A percentile compares a stretch with the other conserved stretches of the same genome.
phyloP scores from a whole-genome alignment of 2,113 vertebrate species.

The Gopherus flavomarginatus region DNA sequence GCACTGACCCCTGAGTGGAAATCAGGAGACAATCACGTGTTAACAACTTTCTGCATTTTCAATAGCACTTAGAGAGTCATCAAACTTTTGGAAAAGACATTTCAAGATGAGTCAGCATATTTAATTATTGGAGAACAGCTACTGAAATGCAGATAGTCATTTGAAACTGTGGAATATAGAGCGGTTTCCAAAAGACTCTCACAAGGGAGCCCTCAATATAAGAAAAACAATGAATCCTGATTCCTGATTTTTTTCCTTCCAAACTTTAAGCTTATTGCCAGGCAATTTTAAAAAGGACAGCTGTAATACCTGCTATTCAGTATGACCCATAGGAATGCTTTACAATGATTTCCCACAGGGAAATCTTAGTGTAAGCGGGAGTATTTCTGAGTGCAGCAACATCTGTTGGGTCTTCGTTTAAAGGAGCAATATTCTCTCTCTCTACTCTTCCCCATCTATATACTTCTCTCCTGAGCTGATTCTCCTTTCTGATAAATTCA shows the following conservation, averaged over 20 bases:
- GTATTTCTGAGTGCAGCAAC: not conserved
- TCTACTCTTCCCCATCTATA: not conserved
- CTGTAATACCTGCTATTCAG: not conserved
- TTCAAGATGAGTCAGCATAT: not conserved
- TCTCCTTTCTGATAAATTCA: not conserved
- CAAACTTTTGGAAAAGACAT: not conserved
- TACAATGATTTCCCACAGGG: not conserved
- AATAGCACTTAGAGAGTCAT: not conserved
- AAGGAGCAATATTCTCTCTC: not conserved
- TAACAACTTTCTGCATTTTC: not conserved
- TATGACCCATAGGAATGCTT: not conserved
- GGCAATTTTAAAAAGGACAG: not conserved
- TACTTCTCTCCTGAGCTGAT: not conserved
- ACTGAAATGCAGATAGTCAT: not conserved
- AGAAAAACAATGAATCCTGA: not conserved
- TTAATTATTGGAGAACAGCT: not conserved
- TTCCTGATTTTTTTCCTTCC: not conserved
- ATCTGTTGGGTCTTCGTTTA: not conserved
- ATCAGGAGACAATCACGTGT: not conserved
- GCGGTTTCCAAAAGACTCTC: not conserved
- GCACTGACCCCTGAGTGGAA: rapidly evolving
- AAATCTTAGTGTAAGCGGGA: not conserved
- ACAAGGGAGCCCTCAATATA: not conserved
- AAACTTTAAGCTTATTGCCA: not conserved
- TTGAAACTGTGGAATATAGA: not conserved